Evolutionary conservation across 2,113 vertebrate species (phyloP).

Genomic region (Pituophis catenifer): DNA sequence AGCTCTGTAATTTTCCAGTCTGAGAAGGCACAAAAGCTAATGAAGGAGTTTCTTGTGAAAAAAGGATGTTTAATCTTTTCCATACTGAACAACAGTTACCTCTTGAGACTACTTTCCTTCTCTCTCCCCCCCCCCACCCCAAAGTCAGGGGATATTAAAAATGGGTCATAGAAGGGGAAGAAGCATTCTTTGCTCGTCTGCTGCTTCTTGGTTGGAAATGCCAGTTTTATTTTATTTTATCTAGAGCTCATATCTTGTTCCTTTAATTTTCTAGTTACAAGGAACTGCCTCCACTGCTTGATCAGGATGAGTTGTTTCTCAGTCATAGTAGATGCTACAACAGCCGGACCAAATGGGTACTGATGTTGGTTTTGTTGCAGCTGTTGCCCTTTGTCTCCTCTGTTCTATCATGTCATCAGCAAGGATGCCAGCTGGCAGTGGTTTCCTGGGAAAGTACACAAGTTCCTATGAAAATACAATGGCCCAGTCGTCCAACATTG

Average conservation of each 20-base stretch:
- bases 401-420: slow-evolving; percentile 8
- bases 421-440: slow-evolving; percentile 10
- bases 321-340: background rate
- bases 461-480: background rate
- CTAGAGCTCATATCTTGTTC: background rate
- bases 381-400: slow-evolving; percentile 29
- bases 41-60: background rate
- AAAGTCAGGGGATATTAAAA: background rate
- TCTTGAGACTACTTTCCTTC: too few relatives aligned
- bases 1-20: background rate
- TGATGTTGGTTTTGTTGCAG: slow-evolving; percentile 16
- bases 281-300: background rate
- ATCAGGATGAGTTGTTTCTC: background rate
- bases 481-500: background rate
- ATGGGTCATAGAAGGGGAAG: background rate
- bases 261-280: background rate
- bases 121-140: too few relatives aligned
- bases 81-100: background rate
- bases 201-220: background rate
- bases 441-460: slow-evolving; percentile 1
- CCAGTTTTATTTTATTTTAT: background rate
- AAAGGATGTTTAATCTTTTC: background rate
- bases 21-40: background rate
- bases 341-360: background rate
- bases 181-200: too few relatives aligned